Evolutionary conservation across 2,797 vertebrate species (phyloP).

Genomic region (Mionectes olivaceus): DNA sequence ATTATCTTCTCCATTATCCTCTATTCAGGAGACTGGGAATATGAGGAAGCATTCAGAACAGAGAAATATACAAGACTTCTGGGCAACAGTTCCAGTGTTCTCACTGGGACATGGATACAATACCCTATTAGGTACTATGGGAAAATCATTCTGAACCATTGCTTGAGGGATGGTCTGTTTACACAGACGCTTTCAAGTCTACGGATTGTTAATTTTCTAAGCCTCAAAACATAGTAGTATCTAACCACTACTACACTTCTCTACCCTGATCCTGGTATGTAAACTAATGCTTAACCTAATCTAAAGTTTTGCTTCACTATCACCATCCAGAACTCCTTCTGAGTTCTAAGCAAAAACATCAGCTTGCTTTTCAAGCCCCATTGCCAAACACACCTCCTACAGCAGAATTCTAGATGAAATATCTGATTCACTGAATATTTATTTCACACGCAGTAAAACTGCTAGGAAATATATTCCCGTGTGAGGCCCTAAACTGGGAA

Average conservation of each 20-base stretch:
- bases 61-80: background rate
- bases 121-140: background rate
- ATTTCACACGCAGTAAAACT: background rate
- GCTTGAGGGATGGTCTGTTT: background rate
- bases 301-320: background rate
- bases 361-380: background rate
- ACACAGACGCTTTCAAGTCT: background rate
- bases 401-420: background rate
- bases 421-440: background rate
- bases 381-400: background rate
- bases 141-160: background rate
- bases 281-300: background rate
- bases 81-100: background rate
- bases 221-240: background rate
- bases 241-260: background rate
- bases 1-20: background rate
- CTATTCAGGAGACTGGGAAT: background rate
- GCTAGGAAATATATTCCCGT: background rate
- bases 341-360: background rate
- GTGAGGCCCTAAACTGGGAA: background rate
- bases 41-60: background rate
- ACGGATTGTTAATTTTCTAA: background rate
- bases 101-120: background rate
- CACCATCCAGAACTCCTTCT: background rate
- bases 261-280: background rate